Evolutionary conservation across 2,113 vertebrate species (phyloP), one percentile per base, ranked within the genome.

Genomic region (Turnix velox): DNA sequence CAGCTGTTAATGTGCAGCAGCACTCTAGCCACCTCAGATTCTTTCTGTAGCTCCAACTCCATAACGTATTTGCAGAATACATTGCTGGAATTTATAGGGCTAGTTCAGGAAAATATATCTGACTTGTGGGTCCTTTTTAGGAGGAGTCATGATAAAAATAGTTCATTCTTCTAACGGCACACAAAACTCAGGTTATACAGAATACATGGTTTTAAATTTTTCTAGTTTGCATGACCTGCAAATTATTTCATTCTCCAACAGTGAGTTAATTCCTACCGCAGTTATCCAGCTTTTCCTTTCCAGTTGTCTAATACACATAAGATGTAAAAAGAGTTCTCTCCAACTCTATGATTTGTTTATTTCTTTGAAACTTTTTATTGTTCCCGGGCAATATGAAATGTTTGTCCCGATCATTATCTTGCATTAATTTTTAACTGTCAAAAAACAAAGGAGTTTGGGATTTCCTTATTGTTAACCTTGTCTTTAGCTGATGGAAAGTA

Each of bases 161-260:
- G 35, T 69, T 71, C 5, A 28, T 86, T 78, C 9, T 49, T 48
- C 19, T 54, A 35, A 23, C 58, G 42, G 12, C 46, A n/a, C 59
- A 58, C 23, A 35, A 69, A 55, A 51, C 69, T 7, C 24, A 74
- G 46, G n/a, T 83, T 80, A 62, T 80, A 46, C 37, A 83, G 59
- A 86, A 88, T 42, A 73, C 77, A 66, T 77, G 18, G 2, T 27
- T 86, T 95, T 66, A 54, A 57, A 27, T 76, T 85, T 17, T 90
- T 83, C 24, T 86, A 13, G 12, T 69, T 79, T 80, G 19, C 14
- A 13, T 83, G 55, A 81, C 43, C 59, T 83, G 31, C 19, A 46
- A 3, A 52, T 72, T 43, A 65, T 33, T 63, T 68, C 81, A 13
- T 54, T 88, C 45, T 75, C 52, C 18, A 48, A 4, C 22, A 66